Percentiles rank a stretch among this genome's conserved stretches.
These are phyloP conservation scores for Pelodiscus sinensis DNA, from an alignment of 2,113 vertebrate genomes.

Conservation along the genomic window DNA sequence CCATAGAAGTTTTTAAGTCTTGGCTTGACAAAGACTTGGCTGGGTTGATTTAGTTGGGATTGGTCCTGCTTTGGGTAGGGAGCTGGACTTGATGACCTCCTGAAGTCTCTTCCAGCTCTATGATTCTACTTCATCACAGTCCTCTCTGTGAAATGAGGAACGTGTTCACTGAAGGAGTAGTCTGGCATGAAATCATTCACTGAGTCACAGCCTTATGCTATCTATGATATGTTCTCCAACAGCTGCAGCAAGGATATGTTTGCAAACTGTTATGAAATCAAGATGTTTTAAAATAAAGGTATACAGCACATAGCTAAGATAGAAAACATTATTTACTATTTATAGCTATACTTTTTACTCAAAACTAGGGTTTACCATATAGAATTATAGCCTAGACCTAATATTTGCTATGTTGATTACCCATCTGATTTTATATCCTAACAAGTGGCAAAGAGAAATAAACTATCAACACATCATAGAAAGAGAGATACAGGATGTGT, in stretches of 20 bases:
- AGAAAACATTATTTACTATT: constrained; percentile 36
- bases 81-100: no score
- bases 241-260: constrained; percentile 20
- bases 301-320: constrained; percentile 10
- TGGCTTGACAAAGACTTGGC: no score
- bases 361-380: background rate
- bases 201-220: constrained; percentile 36
- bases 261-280: constrained; percentile 27
- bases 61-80: no score
- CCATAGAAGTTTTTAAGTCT: no score
- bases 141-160: background rate
- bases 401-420: background rate
- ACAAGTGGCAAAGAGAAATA: background rate
- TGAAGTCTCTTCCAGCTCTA: no score
- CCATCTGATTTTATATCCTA: constrained; percentile 12
- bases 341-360: background rate
- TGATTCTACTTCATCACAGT: background rate
- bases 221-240: background rate
- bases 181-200: constrained; percentile 47
- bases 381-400: constrained; percentile 14
- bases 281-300: background rate
- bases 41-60: no score
- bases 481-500: background rate
- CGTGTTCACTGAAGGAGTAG: background rate
- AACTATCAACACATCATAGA: background rate